These are phyloP conservation scores for Platichthys stellatus DNA, from an alignment of 2,113 vertebrate species.

Conservation along the genomic window DNA sequence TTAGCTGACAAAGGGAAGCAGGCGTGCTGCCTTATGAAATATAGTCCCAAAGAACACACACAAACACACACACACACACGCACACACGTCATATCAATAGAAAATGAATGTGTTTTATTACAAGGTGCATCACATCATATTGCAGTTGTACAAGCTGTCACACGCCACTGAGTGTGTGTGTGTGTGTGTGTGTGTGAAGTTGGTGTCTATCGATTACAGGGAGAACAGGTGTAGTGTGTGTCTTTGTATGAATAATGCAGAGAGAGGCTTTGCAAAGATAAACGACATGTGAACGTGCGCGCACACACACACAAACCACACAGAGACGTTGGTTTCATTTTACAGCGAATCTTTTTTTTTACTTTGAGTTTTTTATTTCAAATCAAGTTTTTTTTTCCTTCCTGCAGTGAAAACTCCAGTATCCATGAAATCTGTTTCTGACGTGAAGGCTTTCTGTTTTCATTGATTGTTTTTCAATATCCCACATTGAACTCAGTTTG, in stretches of 20 bases:
- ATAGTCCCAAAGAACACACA: slow-evolving; percentile 43
- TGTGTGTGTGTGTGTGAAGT: slow-evolving; percentile 1
- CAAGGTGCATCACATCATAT: slow-evolving; percentile 32
- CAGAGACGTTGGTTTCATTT: too few relatives aligned
- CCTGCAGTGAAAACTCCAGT: background rate
- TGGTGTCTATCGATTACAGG: slow-evolving; percentile 72
- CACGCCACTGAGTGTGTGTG: background rate
- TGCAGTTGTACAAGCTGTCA: background rate
- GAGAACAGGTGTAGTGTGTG: slow-evolving; percentile 75
- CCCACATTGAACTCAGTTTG: background rate
- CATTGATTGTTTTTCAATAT: background rate
- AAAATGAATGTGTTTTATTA: slow-evolving; percentile 55
- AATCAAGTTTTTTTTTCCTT: background rate
- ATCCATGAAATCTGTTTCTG: too few relatives aligned
- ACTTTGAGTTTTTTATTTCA: background rate
- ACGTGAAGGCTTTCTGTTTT: background rate
- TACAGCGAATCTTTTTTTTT: background rate
- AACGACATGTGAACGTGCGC: slow-evolving; percentile 11
- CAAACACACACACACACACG: background rate
- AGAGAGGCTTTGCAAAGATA: slow-evolving; percentile 49
- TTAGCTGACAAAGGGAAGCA: slow-evolving; percentile 70
- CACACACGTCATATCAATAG: slow-evolving; percentile 29
- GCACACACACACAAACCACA: background rate
- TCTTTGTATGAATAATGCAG: slow-evolving; percentile 70
- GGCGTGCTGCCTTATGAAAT: slow-evolving; percentile 59